Evolutionary conservation across 2,113 vertebrate species (phyloP).

Genomic region (Hystrix cristata): DNA sequence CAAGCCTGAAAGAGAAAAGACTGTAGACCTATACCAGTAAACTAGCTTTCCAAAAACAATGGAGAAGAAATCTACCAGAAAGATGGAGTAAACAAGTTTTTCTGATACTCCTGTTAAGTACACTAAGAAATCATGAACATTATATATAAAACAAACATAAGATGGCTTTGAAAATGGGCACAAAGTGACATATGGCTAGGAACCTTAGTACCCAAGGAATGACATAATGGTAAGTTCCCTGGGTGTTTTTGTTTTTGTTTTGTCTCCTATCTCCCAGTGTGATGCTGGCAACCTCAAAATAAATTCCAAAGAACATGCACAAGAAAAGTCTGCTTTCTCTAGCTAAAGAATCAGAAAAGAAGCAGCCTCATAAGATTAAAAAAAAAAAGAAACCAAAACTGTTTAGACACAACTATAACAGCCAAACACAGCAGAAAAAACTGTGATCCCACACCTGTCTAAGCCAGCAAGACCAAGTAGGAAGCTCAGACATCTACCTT

Average conservation of each 20-base stretch:
- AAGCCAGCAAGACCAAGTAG: background rate
- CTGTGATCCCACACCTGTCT: background rate
- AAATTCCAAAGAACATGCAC: background rate
- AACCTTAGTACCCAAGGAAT: background rate
- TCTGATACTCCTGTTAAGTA: background rate
- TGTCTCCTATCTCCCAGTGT: background rate
- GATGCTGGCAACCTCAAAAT: background rate
- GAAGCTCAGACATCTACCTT: background rate
- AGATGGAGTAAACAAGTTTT: background rate
- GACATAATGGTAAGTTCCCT: background rate
- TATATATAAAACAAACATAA: background rate
- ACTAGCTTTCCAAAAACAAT: constrained; percentile 22
- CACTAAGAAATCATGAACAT: background rate
- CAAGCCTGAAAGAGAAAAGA: background rate
- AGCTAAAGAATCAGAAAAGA: background rate
- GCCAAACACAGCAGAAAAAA: background rate
- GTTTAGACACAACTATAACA: background rate
- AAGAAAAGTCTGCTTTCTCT: background rate
- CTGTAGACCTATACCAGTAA: background rate
- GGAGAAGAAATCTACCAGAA: background rate
- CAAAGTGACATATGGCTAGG: background rate
- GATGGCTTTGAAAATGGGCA: background rate
- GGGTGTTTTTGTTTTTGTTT: background rate
- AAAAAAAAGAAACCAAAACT: background rate
- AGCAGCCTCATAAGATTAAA: background rate